Base-by-base conservation (phyloP, 92 coral and sea anemone species). In the Umimayanthus chanpuru region DNA sequence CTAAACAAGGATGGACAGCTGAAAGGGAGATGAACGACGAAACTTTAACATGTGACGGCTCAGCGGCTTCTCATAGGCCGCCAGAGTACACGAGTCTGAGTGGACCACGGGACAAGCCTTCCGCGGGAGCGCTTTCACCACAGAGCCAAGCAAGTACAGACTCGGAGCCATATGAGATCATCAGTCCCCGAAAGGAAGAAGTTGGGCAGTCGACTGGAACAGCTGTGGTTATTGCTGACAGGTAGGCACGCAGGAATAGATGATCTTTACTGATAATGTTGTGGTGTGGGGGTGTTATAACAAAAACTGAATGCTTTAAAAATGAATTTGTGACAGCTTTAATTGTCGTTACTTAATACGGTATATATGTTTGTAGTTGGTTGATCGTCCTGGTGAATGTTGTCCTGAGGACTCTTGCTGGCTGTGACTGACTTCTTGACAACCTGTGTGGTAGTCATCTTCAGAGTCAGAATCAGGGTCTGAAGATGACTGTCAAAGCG, bases 81-180 rank as follows among this genome's bases (percentile, higher is more conserved):
- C 87, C 16, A 29, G 16, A 68, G 50, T 28, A 21, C 53, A 30
- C 44, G 3, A 18, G 79, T 18, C 50, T 75, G 77, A 67, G 75
- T 40, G 61, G 6, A 83, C 18, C 38, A 29, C 47, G 61, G 21
- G 74, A 68, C 15, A 16, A 15, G 25, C 61, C 40, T 7, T 16
- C 56, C n/a, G n/a, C 76, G 4, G 77, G 86, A 67, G 64, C 50
- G 7, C 65, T 43, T 9, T 83, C 87, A 14, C 78, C 87, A 15
- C 77, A 70, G 41, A 70, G 87, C 50, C 87, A 83, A 68, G 16
- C 77, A 25, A 83, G 87, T 83, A 68, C 55, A 3, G 87, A 83
- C 78, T 83, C 87, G 0, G 87, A 83, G 44, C 78, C 76, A 30
- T 83, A 5, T 83, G 78, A 70, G 14, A 28, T 83, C 26, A 47